These are phyloP conservation scores for Camponotus floridanus DNA, from an alignment of 1,140 invertebrate species.

Conservation along the genomic window DNA sequence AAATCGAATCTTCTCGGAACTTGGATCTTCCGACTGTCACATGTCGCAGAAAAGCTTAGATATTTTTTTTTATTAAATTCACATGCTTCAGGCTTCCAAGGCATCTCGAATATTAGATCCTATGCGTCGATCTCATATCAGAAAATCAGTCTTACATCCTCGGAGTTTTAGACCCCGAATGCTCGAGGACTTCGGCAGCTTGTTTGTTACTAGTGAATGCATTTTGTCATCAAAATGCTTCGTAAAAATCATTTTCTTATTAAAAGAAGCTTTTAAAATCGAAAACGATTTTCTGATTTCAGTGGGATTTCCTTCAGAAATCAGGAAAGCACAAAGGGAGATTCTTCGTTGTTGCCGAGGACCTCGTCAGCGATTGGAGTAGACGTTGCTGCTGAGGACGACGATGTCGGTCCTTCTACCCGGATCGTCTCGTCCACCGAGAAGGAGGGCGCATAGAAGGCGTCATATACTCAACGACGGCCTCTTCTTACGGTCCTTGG, in stretches of 20 bases:
- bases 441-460: constrained; percentile 82
- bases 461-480: constrained; percentile 91
- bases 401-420: constrained; percentile 78
- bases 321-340: constrained; percentile 30
- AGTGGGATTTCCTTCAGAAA: background rate
- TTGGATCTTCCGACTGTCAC: background rate
- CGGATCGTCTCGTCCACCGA: constrained; percentile 81
- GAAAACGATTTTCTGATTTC: background rate
- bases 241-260: constrained; percentile 2
- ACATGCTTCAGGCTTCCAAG: background rate
- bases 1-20: constrained; percentile 14
- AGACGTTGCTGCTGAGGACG: constrained; percentile 82
- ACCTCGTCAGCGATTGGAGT: constrained; percentile 78
- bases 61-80: too few species aligned
- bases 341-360: constrained; percentile 19
- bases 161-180: constrained; percentile 26
- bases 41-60: background rate
- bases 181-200: background rate
- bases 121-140: background rate
- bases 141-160: constrained; percentile 54
- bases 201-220: constrained; percentile 3
- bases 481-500: constrained; percentile 91
- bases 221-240: background rate
- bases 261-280: background rate
- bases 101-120: background rate